Evolutionary conservation across 2,113 vertebrate species (phyloP).

Genomic region (Ictidomys tridecemlineatus): DNA sequence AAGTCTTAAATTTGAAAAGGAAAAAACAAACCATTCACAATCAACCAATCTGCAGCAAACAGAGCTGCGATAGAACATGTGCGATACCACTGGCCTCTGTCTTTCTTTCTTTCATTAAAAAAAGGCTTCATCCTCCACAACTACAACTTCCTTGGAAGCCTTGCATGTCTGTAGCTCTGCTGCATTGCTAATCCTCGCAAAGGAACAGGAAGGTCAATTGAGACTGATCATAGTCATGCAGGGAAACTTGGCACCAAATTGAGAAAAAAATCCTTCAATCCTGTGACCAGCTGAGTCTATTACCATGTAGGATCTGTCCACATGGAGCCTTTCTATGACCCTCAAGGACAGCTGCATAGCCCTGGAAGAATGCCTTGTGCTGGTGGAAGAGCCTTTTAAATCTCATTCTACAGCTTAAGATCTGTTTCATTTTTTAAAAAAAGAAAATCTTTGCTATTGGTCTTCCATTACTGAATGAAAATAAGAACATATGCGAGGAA

Average conservation of each 20-base stretch:
- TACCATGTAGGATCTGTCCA: constrained; percentile 13
- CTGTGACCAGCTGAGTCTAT: constrained; percentile 43
- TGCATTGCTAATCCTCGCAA: constrained; percentile 66
- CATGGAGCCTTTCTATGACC: constrained; percentile 51
- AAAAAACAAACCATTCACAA: not conserved
- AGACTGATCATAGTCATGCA: constrained; percentile 44
- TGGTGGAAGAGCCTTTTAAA: not conserved
- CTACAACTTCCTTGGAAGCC: constrained; percentile 48
- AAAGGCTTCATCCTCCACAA: constrained; percentile 51
- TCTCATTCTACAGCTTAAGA: not conserved
- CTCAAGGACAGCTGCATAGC: constrained; percentile 64
- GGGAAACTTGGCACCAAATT: constrained; percentile 78
- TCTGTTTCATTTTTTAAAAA: not conserved
- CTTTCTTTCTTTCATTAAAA: constrained; percentile 30
- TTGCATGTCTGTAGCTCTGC: not conserved
- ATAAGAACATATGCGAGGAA: not conserved
- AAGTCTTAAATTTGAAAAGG: constrained; percentile 53
- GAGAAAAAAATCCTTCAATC: constrained; percentile 71
- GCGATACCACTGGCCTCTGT: not conserved
- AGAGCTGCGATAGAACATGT: constrained; percentile 29
- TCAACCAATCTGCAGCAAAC: not conserved
- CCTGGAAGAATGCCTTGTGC: not conserved
- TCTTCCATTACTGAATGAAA: constrained; percentile 42
- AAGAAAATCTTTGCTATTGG: not conserved
- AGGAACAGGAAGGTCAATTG: constrained; percentile 68